Conservation (phyloP, 2,797 vertebrate genomes). For the Etheostoma perlongum region DNA sequence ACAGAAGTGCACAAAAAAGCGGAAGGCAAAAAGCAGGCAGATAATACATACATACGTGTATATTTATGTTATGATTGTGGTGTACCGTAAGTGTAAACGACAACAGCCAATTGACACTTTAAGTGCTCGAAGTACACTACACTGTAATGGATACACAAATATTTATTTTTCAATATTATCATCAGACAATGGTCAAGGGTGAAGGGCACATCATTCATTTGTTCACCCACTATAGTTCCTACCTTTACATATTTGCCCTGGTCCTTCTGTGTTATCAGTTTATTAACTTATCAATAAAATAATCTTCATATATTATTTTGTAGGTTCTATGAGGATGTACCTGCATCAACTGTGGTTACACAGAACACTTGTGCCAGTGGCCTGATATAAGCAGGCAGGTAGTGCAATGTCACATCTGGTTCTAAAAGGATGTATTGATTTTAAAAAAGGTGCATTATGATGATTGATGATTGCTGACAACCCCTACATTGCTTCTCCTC, state of each 20-base stretch:
- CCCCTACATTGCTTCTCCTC: neutral
- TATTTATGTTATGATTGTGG: neutral
- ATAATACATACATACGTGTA: too few relatives aligned
- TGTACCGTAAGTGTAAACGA: neutral
- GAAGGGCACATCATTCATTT: neutral
- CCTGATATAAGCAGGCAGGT: constrained; percentile 16
- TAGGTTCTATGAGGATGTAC: neutral
- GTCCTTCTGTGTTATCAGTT: neutral
- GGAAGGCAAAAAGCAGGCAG: neutral
- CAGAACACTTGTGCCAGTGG: neutral
- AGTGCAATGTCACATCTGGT: constrained; percentile 19
- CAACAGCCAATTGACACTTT: constrained; percentile 1
- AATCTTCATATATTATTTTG: neutral
- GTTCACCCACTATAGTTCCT: neutral
- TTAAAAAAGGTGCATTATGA: constrained; percentile 13
- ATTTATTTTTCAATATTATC: neutral
- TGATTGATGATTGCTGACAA: constrained; percentile 35
- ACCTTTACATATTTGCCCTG: neutral
- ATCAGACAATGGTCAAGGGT: neutral
- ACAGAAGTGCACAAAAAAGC: constrained; percentile 14
- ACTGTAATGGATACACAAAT: neutral
- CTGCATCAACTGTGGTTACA: neutral
- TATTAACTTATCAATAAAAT: neutral
- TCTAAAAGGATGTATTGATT: constrained; percentile 17
- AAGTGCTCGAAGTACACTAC: too few relatives aligned